Base-by-base conservation (phyloP, 2,797 vertebrate genomes). In the Channa striata region DNA sequence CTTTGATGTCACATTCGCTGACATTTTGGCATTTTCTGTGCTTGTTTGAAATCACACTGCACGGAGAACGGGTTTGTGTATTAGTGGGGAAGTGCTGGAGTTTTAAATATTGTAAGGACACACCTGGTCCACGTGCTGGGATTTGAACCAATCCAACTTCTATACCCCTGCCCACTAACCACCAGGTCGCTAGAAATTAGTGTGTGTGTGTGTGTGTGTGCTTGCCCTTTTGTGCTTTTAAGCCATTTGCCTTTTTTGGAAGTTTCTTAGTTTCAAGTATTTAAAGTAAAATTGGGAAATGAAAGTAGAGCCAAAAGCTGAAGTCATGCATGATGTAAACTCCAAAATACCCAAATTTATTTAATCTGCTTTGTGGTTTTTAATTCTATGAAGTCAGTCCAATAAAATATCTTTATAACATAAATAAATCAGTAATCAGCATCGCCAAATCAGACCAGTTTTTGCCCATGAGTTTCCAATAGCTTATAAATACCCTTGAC, bases 21-120 rank as follows among this genome's bases (percentile, higher is more conserved):
- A 85, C 77, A 76, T 89, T 80, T 78, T n/a, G 36, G 14, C 44
- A 9, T 76, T 69, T 65, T 75, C 54, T 61, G 10, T 46, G 20
- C 21, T 48, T 59, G 25, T 68, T 69, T 68, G 20, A 43, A 40
- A 20, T 39, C 17, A 48, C 37, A 56, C 52, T 36, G 40, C 52
- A 30, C 33, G 44, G n/a, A 52, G 57, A 63, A 39, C 14, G n/a
- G 40, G 30, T 51, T 48, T 50, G 13, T 42, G 11, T 62, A 54
- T 42, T 16, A 13, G 73, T 14, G 2, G 21, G 46, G 33, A 60
- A 19, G 21, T 17, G 20, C 17, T 4, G 25, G 25, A 4, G 25
- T 4, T 30, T 30, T 4, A 30, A 4, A 4, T 30, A 4, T 30
- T 30, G 25, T 30, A 30, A 30, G 25, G 25, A 30, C 25, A 30